Percentiles rank a stretch among this genome's conserved stretches.
Conservation (phyloP, 2,113 vertebrate species). For the Poeciliopsis occidentalis region DNA sequence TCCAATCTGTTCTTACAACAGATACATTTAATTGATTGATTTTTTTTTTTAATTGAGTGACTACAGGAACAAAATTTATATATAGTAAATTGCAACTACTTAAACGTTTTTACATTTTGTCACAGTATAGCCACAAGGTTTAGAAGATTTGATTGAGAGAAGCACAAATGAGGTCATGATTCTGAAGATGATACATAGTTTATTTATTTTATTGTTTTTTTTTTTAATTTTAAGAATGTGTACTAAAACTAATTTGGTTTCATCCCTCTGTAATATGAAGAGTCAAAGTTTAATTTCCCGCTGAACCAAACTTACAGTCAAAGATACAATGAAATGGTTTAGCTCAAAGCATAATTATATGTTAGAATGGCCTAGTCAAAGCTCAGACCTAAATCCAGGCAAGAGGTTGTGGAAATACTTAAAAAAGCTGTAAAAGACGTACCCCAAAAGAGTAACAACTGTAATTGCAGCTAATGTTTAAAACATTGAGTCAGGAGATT, state of each 20-base stretch:
- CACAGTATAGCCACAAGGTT: background rate
- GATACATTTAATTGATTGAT: background rate
- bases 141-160: background rate
- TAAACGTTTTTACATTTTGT: background rate
- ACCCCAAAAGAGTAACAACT: too few species aligned
- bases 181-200: background rate
- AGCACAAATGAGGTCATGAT: background rate
- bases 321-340: background rate
- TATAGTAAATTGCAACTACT: background rate
- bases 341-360: background rate
- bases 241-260: background rate
- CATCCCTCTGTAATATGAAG: background rate
- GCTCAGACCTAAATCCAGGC: too few species aligned
- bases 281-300: background rate
- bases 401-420: background rate
- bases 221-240: background rate
- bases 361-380: too few species aligned
- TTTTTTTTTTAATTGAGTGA: conserved; percentile 4
- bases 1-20: background rate
- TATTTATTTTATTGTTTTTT: background rate
- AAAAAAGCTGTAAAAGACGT: too few species aligned
- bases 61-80: background rate
- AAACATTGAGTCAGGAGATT: background rate
- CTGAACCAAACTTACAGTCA: background rate
- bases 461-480: background rate